Base-by-base conservation (phyloP, 2,888 invertebrate genomes). In the Hypolimnas misippus region DNA sequence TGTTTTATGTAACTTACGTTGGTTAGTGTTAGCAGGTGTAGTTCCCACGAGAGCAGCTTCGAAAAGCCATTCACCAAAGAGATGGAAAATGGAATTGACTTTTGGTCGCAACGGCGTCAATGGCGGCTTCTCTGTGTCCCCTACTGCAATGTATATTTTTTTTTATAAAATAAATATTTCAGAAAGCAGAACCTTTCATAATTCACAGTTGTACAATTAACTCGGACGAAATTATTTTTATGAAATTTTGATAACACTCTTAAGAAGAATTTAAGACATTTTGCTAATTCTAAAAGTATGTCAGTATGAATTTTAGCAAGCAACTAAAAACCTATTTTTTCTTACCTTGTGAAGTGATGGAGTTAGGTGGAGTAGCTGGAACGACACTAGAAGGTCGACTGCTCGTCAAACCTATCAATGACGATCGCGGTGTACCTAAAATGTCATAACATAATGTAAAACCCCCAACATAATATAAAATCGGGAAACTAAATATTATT, bases 51-150 rank as follows among this genome's bases (percentile, higher is more conserved):
- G 95, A 2, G 98, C 97, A 4, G 98, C 98, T 84, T 99, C 98
- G 82, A 98, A 98, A 68, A 99, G 90, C 99, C 99, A 99, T 79
- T 97, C 97, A 1, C 99, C 98, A 86, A 98, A 98, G 70, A 99
- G 92, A 85, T 99, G 98, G 62, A 99, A 93, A 81, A 99, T 96
- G 68, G 98, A 98, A 87, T 99, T 98, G 76, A 98, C 98, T 80
- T 97, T 97, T 17, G 98, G 98, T 60, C 98, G 93, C 29, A 95
- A 93, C 16, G 95, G 94, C 0, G 97, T 95, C 69, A 97, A 86
- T 0, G 96, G 95, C 14, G 93, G 94, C 73, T 94, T 93, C 56
- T 94, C 93, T 29, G 94, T 58, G 29, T 91, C 95, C 1, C 82
- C 90, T 62, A 95, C 96, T 96, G 77, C n/a, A 79, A 78, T 21